Base-by-base conservation (phyloP, 2,113 vertebrate genomes). In the Dromiciops gliroides region DNA sequence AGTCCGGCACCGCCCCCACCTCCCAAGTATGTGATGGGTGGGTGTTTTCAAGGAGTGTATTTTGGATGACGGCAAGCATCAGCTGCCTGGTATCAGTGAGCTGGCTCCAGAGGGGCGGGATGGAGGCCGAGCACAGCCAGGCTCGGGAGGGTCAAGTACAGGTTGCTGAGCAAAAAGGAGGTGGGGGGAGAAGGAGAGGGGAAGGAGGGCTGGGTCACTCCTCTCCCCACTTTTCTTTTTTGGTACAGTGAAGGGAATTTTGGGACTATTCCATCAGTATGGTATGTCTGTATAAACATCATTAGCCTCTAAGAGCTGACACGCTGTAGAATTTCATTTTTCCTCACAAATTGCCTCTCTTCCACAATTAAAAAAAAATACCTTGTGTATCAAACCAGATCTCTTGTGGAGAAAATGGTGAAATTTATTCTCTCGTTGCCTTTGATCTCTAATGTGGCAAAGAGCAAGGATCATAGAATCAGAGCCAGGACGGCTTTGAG, bases 211-310 rank as follows among this genome's bases (percentile, higher is more conserved):
- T 90, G 97, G 67, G 98, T 97, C 97, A 98, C 97, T 98, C 98
- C 98, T 97, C 97, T 91, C 98, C 97, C 97, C 91, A 51, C 8
- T 26, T 11, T 92, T 96, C 96, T 94, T 67, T 48, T 96, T 90
- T 95, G 52, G 95, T 67, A 96, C 96, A 1, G 95, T 51, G 98
- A 89, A 97, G 96, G 98, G 98, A 98, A 98, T 98, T 98, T 98
- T 98, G 98, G 98, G 98, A 96, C 96, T 96, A 97, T 97, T 98
- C 98, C 98, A 98, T 97, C 97, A 93, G 97, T 97, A 97, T 98
- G 98, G 98, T 98, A 98, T 99, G 99, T 99, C 99, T 99, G 98
- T 98, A 98, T 99, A 99, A 99, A 99, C 99, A 99, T 98, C 97
- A 94, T 98, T 98, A 98, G 98, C 98, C 98, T 96, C 98, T 97